phyloP scores from a whole-genome alignment of 2,797 vertebrate genomes.

The Dryobates pubescens region DNA sequence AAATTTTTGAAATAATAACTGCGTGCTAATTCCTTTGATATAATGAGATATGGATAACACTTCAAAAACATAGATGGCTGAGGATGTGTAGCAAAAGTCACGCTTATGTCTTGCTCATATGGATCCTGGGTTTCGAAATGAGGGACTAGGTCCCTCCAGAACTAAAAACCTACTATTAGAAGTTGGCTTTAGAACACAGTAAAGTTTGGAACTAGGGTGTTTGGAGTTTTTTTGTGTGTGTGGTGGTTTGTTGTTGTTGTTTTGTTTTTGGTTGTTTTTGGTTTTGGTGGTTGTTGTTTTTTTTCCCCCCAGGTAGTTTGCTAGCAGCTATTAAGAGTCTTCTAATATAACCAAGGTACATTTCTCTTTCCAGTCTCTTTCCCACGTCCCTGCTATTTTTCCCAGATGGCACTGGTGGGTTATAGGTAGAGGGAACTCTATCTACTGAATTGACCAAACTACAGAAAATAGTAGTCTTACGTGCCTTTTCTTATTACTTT shows the following conservation, averaged over 20 bases:
- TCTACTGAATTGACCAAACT: not conserved
- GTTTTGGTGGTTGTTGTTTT: not conserved
- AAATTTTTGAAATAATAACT: not conserved
- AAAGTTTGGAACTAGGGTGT: not conserved
- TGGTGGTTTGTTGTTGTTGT: too few relatives aligned
- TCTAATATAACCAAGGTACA: constrained; percentile 12
- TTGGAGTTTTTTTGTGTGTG: too few relatives aligned
- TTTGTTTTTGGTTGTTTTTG: not conserved
- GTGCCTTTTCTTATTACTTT: not conserved
- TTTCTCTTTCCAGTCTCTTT: constrained; percentile 17
- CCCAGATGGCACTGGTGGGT: rapidly evolving
- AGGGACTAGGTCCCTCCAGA: not conserved
- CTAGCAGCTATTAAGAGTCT: constrained; percentile 2
- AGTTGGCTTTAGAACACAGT: not conserved
- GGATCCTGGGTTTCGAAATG: not conserved
- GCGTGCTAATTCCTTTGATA: not conserved
- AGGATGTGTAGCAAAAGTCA: not conserved
- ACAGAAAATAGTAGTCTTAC: not conserved
- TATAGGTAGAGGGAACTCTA: not conserved
- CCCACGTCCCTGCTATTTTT: not conserved
- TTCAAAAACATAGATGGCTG: not conserved
- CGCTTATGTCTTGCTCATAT: not conserved
- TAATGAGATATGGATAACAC: not conserved
- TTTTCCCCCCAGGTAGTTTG: not conserved
- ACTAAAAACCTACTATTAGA: not conserved